Base-by-base conservation (phyloP, 2,797 vertebrate genomes). In the Enteromius viviparus region DNA sequence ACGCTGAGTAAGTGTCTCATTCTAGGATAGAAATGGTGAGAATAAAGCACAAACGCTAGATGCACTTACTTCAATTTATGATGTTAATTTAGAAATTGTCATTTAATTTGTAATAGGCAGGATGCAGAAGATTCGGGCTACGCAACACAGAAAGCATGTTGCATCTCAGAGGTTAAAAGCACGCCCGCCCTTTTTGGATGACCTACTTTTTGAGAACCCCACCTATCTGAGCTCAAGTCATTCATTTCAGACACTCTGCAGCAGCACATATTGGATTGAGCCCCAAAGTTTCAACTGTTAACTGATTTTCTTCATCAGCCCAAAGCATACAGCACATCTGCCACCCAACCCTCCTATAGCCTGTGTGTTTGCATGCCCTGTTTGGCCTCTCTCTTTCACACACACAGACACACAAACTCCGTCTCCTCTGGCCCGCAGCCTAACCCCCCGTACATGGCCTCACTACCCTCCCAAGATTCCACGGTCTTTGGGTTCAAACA, bases 241-340 rank as follows among this genome's bases (percentile, higher is more conserved):
- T 84, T 80, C 34, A 62, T 84, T 85, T 72, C 26, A 79, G 32
- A 40, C n/a, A 19, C 26, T 37, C 76, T 80, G 74, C 79, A 74
- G 66, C 58, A 81, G 37, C 55, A 77, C 42, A 83, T 37, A 60
- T 23, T 77, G 66, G 55, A 42, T 42, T 26, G 23, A 66, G 49
- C 49, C 62, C 23, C 29, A 14, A 78, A 19, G 40, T 78, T 70
- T 84, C 89, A 81, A 86, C 62, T 68, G 78, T 83, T 15, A 64
- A 34, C 29, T 19, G 82, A 84, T 87, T 82, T 86, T 78, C 70
- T 6, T 87, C 80, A 65, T 80, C 82, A 82, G 84, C 85, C 74
- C 32, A 77, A 86, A 79, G 82, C 76, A 45, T 86, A 84, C 85
- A 55, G 85, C 87, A 86, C 90, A 89, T 91, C 89, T 90, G 91